phyloP scores from a whole-genome alignment of 1,140 invertebrate genomes.

The Drosophila sulfurigaster region DNA sequence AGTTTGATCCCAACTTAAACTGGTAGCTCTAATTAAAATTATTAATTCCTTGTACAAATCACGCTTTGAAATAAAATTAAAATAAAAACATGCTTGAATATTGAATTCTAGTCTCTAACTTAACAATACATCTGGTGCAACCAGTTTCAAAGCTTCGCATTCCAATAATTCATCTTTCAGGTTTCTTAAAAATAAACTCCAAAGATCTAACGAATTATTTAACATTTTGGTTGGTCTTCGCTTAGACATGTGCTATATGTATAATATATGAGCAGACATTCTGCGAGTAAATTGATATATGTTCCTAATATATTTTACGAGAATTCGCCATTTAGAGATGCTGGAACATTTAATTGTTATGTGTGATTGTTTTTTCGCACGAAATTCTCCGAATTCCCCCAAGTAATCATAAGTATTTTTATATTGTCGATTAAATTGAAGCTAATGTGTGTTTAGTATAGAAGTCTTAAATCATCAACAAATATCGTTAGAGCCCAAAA shows the following conservation, averaged over 20 bases:
- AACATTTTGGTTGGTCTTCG: neutral
- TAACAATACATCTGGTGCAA: slow-evolving; percentile 46
- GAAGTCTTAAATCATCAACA: slow-evolving; percentile 38
- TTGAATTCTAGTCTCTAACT: slow-evolving; percentile 29
- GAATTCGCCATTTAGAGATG: slow-evolving; percentile 38
- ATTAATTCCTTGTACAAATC: too few relatives aligned
- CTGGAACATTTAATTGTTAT: slow-evolving; percentile 59
- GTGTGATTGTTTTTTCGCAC: slow-evolving; percentile 43
- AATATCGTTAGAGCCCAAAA: slow-evolving; percentile 34
- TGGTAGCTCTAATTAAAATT: too few relatives aligned
- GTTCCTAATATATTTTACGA: neutral
- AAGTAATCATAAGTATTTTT: slow-evolving; percentile 33
- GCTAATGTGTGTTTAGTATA: slow-evolving; percentile 28
- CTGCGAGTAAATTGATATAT: neutral
- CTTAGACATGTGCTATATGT: neutral
- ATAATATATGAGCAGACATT: slow-evolving; percentile 6
- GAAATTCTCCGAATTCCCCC: slow-evolving; percentile 49
- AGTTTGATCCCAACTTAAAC: too few relatives aligned
- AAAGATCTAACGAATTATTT: slow-evolving; percentile 26
- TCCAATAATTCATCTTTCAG: slow-evolving; percentile 37
- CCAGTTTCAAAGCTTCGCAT: slow-evolving; percentile 43
- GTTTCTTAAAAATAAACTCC: slow-evolving; percentile 58
- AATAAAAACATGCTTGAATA: neutral
- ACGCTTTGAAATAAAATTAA: neutral
- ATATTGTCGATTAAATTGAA: slow-evolving; percentile 55